Base-by-base conservation (phyloP, 2,888 invertebrate genomes). In the Micoletzkya japonica region DNA sequence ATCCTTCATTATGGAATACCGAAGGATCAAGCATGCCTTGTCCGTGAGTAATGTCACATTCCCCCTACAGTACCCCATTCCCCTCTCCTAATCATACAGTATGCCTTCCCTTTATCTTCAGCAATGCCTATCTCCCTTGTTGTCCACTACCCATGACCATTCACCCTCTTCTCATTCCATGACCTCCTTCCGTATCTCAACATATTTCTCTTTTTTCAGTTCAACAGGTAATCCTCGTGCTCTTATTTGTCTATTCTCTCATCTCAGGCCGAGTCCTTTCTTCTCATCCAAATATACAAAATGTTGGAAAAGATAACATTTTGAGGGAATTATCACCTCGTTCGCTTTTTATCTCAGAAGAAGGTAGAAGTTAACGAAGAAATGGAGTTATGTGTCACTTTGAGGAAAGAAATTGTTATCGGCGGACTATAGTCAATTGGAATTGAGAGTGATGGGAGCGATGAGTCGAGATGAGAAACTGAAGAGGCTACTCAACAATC, bases 371-470 rank as follows among this genome's bases (percentile, higher is more conserved):
- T 4, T 20, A 24, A 24, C n/a, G 20, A 20, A 10, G 26, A 24
- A 6, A 37, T 37, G 37, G 59, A 7, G 26, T 24, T 14, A 24
- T 26, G 24, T n/a, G 26, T 26, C 26, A 36, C 36, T 37, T 17
- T 37, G 59, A 37, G 17, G 17, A 17, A 39, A 39, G 17, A 10
- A 39, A 39, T 39, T 97, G 69, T 87, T 98, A 58, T 92, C 95
- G 0, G 95, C 95, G 0, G 97, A 98, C 88, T 98, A 94, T 87
- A 94, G 94, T 81, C 98, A 98, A 87, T 86, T 98, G 73, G 98
- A 98, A 87, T 90, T 98, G 86, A 89, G 98, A 78, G 90, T 98
- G 72, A 88, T 98, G 79, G 93, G 96, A 26, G 95, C 96, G 87
- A 90, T 95, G 73, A 92, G 93, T 10, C 88, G 90, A 75, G 97